Base-by-base conservation (phyloP, 2,113 vertebrate genomes). In the Laticauda colubrina region DNA sequence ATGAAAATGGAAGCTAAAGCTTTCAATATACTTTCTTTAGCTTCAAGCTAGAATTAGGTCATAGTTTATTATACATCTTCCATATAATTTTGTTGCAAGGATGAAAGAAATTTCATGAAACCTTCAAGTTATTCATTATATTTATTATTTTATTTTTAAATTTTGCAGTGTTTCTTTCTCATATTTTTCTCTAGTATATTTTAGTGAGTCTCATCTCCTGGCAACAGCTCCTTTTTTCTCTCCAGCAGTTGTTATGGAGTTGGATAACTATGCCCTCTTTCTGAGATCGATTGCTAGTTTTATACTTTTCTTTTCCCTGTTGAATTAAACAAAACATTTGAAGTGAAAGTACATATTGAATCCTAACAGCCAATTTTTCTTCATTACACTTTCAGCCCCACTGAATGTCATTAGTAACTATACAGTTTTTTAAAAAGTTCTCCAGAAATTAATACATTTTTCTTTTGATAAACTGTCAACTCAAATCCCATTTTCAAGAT, bases 301-400 rank as follows among this genome's bases (percentile, higher is more conserved):
- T 69, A 51, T 9, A 0, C 24, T 0, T 2, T 8, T 85, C 23
- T 89, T 86, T 89, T 45, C 24, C 61, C 21, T 90, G 89, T 89
- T 55, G n/a, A 86, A 93, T 85, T 61, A 54, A 34, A 93, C 24
- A 87, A 89, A 34, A 86, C 69, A 89, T 86, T 85, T 85, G 75
- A 64, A 39, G 56, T 23, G 7, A 86, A 54, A 20, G 26, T 85
- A 64, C 89, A 89, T 48, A 57, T 7, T 90, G 89, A 86, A 87
- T 48, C 23, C 48, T 24, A 89, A 24, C n/a, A 53, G 56, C n/a
- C n/a, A 56, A 29, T 21, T 54, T 69, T 34, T 59, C 34, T 81
- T 81, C 75, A 81, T 39, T 81, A 57, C 54, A 34, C 18, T 20
- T 20, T 43, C 39, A 11, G 18, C 12, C 9, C n/a, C 21, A 18